A percentile compares a stretch with the other conserved stretches of the same genome.
Conservation (phyloP, 2,888 invertebrate species). For the Nomada flava region DNA sequence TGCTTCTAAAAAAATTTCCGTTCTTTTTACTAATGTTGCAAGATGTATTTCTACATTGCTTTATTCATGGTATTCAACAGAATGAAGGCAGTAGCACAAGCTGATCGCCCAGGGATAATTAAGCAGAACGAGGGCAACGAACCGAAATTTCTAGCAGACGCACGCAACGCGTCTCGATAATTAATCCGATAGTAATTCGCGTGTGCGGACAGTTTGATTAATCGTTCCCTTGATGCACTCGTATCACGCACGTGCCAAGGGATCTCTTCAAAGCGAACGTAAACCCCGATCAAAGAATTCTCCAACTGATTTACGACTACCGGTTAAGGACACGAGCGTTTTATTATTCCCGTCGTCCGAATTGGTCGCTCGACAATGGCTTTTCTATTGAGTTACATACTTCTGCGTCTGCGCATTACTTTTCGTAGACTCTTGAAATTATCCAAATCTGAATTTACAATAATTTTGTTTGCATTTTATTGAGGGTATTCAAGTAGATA, state of each 20-base stretch:
- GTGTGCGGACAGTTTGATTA: conserved; percentile 53
- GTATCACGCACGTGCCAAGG: conserved; percentile 53
- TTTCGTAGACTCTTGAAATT: too few relatives aligned
- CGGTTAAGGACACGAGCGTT: conserved; percentile 33
- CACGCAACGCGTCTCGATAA: conserved; percentile 37
- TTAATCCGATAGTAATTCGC: conserved; percentile 49
- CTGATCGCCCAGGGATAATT: neutral
- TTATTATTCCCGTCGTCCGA: conserved; percentile 1
- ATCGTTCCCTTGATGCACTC: conserved; percentile 43
- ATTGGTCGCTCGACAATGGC: neutral
- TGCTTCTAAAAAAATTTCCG: too few relatives aligned
- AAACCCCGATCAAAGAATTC: conserved; percentile 45
- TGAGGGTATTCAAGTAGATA: too few relatives aligned
- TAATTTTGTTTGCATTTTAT: neutral
- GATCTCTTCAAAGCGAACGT: conserved; percentile 41
- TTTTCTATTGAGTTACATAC: conserved; percentile 12
- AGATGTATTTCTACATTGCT: neutral
- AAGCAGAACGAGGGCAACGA: neutral
- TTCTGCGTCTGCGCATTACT: neutral
- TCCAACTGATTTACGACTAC: conserved; percentile 53
- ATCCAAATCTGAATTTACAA: too few relatives aligned
- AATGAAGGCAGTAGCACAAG: neutral
- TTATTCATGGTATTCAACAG: neutral
- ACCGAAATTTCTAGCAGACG: conserved; percentile 30
- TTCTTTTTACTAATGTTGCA: too few relatives aligned